Base-by-base conservation (phyloP, 2,113 vertebrate genomes). In the Phalacrocorax pelagicus region DNA sequence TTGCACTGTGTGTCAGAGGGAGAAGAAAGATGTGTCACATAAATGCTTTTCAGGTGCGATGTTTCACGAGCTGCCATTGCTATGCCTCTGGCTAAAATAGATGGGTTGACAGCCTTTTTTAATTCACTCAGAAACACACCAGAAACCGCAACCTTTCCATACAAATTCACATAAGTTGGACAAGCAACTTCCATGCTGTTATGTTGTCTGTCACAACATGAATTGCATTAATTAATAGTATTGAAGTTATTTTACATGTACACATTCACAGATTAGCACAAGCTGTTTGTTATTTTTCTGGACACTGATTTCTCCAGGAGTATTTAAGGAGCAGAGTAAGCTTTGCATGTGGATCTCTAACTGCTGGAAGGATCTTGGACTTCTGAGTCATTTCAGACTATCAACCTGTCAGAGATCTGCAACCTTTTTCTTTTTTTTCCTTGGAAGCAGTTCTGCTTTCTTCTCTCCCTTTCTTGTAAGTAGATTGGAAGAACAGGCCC, bases 101-200 rank as follows among this genome's bases (percentile, higher is more conserved):
- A 42, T 2, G 4, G 30, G 11, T 87, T 94, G 89, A 87, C 70
- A 96, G 66, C 55, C 85, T 83, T 69, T 95, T 79, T 74, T 85
- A 81, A 66, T 83, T 85, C 46, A 13, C 63, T 54, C 6, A 17
- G 81, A 88, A 91, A 63, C 15, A 6, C 0, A 17, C 84, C 95
- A 95, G 71, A 59, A 77, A 59, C 84, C 2, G 0, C 87, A 95
- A 0, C 58, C 82, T 90, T 94, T 82, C 66, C 58, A 44, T 82
- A 70, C 34, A 85, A 62, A 87, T 87, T 67, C 72, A 40, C 38
- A 1, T 62, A 65, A 89, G 84, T 62, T 95, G 91, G 78, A 77
- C 91, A 88, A 66, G 91, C 58, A 94, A 66, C 46, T 95, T 94
- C 73, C 89, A 58, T 82, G 95, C 92, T 94, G 73, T 59, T 94